These are phyloP conservation scores for Archegozetes longisetosus DNA, from an alignment of 1,140 invertebrate species.

Conservation along the genomic window DNA sequence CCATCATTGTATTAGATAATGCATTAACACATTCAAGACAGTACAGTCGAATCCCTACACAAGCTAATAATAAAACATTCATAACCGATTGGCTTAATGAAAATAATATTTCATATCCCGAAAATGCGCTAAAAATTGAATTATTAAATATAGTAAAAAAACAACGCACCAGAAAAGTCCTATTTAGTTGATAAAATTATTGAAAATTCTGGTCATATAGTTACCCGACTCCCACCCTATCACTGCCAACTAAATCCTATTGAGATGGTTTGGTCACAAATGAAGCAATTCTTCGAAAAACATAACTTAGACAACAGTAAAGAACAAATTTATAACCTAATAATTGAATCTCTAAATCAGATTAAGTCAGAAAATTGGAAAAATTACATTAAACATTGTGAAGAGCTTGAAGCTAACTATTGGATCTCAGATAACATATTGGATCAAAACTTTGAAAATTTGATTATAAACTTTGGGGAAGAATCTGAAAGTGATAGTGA, in stretches of 20 bases:
- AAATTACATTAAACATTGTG: too few species aligned
- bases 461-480: too few species aligned
- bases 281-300: too few species aligned
- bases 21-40: background rate
- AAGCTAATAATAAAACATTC: background rate
- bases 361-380: too few species aligned
- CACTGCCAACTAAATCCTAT: background rate
- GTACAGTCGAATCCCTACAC: background rate
- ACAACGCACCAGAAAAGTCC: background rate
- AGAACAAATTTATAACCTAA: too few species aligned
- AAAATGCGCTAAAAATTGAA: background rate
- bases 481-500: too few species aligned
- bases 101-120: background rate
- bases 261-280: background rate
- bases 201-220: background rate
- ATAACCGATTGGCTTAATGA: background rate
- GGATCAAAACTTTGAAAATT: too few species aligned
- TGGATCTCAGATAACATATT: too few species aligned
- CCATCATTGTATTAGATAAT: background rate
- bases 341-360: too few species aligned
- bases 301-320: too few species aligned
- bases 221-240: background rate
- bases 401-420: too few species aligned
- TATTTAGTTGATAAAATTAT: background rate
- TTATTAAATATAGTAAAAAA: background rate